Base-by-base conservation (phyloP, 1,140 invertebrate species). In the Pseudachorutes palmiensis region DNA sequence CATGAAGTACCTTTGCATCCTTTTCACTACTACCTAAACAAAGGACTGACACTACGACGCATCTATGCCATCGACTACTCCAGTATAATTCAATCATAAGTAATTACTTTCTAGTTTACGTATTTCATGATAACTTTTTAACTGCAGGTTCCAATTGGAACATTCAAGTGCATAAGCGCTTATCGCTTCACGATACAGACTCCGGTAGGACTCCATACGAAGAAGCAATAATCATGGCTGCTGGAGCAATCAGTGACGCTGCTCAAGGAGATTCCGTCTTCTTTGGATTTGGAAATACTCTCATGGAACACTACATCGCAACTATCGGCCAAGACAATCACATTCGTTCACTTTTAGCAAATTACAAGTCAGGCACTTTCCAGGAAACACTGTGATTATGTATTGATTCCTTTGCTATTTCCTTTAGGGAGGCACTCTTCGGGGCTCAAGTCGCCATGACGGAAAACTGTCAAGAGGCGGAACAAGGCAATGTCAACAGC, bases 111-210 rank as follows among this genome's bases (percentile, higher is more conserved):
- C 51, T 14, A 55, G 24, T 55, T 55, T 55, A 55, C 9, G 24
- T 14, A 55, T 19, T 55, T 22, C 51, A 41, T 41, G 36, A 41
- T 41, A 19, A 41, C 19, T 41, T 5, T 41, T 41, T 41, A 28
- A 36, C 41, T 60, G 45, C 45, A 71, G 70, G 66, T 33, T 71
- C 70, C 22, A 71, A 71, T 60, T 68, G 70, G 66, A 62, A 71
- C 33, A 55, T 65, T 41, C 63, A 63, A 3, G 30, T 71, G 24
- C 66, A 71, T 49, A 62, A 29, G 41, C 24, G 48, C 36, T 24
- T 45, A 45, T 45, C 62, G 28, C 59, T 71, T 14, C 66, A 68
- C 45, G 66, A 68, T 24, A 28, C n/a, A 22, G 62, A 64, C 41
- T 26, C 45, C 5, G 64, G 60, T 24, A 16, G 57, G n/a, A 65